Evolutionary conservation across 35 echinoderm and acorn worm genomes (phyloP).

Genomic region (Lytechinus variegatus): DNA sequence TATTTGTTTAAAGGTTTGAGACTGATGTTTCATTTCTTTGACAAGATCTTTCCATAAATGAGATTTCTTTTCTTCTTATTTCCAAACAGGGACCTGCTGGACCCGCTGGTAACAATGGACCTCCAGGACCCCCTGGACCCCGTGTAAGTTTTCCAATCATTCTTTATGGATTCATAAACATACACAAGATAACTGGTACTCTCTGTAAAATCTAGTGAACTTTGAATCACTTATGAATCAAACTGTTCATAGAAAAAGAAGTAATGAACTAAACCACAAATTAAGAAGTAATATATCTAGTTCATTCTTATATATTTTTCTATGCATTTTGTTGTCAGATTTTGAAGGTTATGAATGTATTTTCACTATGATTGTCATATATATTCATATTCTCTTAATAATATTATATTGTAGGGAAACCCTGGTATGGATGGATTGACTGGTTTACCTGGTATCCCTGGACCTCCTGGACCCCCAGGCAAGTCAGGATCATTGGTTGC

Average conservation of each 20-base stretch:
- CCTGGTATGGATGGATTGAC: slow-evolving; percentile 70
- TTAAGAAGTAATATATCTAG: too few species aligned
- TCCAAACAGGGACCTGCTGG: background rate
- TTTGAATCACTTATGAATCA: too few species aligned
- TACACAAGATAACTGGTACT: background rate
- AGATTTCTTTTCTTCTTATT: background rate
- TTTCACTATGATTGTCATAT: too few species aligned
- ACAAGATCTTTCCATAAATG: background rate
- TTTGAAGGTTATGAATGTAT: too few species aligned
- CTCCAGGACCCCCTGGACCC: slow-evolving; percentile 55
- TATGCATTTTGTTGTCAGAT: too few species aligned
- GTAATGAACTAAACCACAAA: too few species aligned
- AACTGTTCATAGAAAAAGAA: too few species aligned
- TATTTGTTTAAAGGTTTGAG: too few species aligned
- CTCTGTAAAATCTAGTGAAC: background rate
- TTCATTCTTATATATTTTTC: too few species aligned
- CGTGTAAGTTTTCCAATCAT: slow-evolving; percentile 39
- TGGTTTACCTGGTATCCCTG: slow-evolving; percentile 78
- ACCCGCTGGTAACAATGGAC: slow-evolving; percentile 36
- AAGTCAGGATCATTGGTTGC: slow-evolving; percentile 69
- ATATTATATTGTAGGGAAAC: slow-evolving; percentile 60
- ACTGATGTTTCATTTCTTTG: background rate
- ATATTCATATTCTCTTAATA: too few species aligned
- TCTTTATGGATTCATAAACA: background rate
- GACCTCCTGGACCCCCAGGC: slow-evolving; percentile 78